Evolutionary conservation across 2,888 invertebrate species (phyloP).

Genomic region (Gastracanthus pulcherrimus): DNA sequence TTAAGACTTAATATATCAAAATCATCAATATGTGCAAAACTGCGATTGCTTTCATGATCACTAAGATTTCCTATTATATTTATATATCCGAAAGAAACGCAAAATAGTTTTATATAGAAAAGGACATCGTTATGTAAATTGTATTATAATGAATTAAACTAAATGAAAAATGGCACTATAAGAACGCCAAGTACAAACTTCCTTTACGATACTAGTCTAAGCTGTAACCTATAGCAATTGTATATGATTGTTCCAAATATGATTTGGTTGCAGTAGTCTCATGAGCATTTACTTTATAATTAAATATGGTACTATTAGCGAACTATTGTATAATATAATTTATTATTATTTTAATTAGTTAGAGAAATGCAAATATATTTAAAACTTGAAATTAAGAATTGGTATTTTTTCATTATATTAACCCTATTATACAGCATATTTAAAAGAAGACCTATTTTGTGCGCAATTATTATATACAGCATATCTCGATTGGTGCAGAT

Average conservation of each 20-base stretch:
- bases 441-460: not conserved
- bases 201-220: slow-evolving; percentile 43
- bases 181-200: slow-evolving; percentile 44
- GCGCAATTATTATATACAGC: no score
- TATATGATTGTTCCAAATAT: not conserved
- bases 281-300: slow-evolving; percentile 13
- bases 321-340: slow-evolving; percentile 21
- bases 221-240: slow-evolving; percentile 1
- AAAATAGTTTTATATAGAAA: not conserved
- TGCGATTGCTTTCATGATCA: not conserved
- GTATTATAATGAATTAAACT: slow-evolving; percentile 1
- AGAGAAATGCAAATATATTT: slow-evolving; percentile 6
- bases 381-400: not conserved
- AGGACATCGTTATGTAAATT: not conserved
- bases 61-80: not conserved
- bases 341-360: not conserved
- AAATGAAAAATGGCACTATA: slow-evolving; percentile 37
- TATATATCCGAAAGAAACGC: not conserved
- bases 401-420: no score
- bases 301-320: not conserved
- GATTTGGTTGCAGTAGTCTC: not conserved
- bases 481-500: no score
- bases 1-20: not conserved
- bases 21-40: not conserved
- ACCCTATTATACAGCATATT: no score